These are phyloP conservation scores for Lichenostomus cassidix DNA, from an alignment of 2,113 vertebrate genomes.

Conservation along the genomic window DNA sequence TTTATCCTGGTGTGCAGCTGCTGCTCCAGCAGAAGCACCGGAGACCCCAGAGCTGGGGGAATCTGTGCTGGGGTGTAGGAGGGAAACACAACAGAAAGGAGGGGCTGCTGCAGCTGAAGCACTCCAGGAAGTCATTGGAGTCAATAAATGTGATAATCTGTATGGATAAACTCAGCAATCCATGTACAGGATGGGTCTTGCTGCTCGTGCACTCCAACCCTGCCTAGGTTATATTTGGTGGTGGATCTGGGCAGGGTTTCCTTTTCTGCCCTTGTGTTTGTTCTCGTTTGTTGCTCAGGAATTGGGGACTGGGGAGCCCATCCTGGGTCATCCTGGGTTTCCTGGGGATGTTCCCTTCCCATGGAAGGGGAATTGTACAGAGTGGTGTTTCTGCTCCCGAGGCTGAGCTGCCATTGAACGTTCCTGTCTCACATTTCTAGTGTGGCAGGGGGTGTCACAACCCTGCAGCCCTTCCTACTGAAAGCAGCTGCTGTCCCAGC, in stretches of 20 bases:
- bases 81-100: too few relatives aligned
- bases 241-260: background rate
- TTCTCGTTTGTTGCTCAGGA: background rate
- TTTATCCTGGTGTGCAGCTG: background rate
- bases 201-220: rapidly evolving
- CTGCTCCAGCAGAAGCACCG: background rate
- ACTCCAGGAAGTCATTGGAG: background rate
- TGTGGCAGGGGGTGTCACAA: background rate
- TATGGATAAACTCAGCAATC: background rate
- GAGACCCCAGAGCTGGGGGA: rapidly evolving
- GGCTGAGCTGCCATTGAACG: background rate
- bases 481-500: background rate
- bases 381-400: background rate
- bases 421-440: background rate
- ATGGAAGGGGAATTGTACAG: background rate
- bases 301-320: rapidly evolving
- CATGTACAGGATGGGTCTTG: background rate
- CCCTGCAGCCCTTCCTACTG: constrained; percentile 12
- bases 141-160: background rate
- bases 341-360: background rate
- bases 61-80: background rate
- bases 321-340: background rate
- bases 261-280: background rate
- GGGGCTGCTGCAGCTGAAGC: background rate
- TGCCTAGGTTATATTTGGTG: background rate